A percentile compares a stretch with the other conserved stretches of the same genome.
phyloP scores from a whole-genome alignment of 2,888 invertebrate species.

The Dryomyza anilis region DNA sequence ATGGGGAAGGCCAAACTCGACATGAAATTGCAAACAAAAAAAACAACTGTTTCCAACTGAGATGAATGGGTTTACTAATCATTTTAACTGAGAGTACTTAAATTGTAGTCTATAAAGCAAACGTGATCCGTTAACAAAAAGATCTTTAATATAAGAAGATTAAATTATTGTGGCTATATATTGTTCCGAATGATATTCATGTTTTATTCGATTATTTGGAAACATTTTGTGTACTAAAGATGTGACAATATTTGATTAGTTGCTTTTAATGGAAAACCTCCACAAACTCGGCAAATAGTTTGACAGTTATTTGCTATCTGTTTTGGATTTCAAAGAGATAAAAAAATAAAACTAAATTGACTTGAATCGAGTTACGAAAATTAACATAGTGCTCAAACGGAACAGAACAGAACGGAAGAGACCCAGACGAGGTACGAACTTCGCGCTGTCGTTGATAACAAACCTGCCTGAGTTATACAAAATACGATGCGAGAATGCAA shows the following conservation, averaged over 20 bases:
- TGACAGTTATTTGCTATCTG: neutral
- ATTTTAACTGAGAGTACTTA: too few species aligned
- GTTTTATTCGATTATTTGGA: neutral
- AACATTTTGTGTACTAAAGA: neutral
- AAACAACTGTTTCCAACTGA: too few species aligned
- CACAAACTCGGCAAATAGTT: neutral
- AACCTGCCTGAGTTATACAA: slow-evolving; percentile 16
- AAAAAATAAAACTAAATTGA: too few species aligned
- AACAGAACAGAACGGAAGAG: neutral
- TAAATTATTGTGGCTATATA: too few species aligned
- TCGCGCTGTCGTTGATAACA: neutral
- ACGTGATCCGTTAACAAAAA: too few species aligned
- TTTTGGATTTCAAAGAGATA: too few species aligned
- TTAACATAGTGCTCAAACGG: neutral
- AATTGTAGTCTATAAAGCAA: too few species aligned
- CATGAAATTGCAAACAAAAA: too few species aligned
- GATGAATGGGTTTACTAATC: too few species aligned
- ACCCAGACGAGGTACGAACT: neutral
- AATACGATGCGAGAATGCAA: neutral
- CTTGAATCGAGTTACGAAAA: slow-evolving; percentile 7
- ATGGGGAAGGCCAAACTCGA: too few species aligned
- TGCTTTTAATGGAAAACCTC: slow-evolving; percentile 6
- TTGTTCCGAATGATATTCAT: too few species aligned
- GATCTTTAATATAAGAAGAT: too few species aligned
- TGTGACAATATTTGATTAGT: slow-evolving; percentile 14